These are phyloP conservation scores for Patella ulyssiponensis DNA, from an alignment of 2,888 invertebrate species.

Conservation along the genomic window DNA sequence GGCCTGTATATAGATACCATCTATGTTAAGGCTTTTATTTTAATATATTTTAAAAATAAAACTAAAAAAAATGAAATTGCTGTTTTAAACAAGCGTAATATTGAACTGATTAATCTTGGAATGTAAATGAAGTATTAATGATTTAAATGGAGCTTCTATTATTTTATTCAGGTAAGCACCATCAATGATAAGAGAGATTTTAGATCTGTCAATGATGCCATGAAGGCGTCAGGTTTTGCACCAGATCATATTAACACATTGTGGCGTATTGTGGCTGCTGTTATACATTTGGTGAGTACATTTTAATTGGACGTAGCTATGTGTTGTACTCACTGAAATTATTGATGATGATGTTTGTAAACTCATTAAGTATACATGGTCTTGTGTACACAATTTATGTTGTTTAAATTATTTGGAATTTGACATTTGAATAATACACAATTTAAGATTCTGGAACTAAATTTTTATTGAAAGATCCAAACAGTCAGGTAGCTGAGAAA, in stretches of 20 bases:
- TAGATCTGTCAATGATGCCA: constrained; percentile 85
- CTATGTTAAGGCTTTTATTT: too few species aligned
- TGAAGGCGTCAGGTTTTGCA: constrained; percentile 87
- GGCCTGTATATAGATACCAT: too few species aligned
- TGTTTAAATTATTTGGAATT: neutral
- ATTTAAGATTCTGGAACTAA: too few species aligned
- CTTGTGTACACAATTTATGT: neutral
- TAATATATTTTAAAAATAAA: too few species aligned
- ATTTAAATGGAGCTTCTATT: too few species aligned
- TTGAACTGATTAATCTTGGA: too few species aligned
- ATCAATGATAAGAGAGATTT: constrained; percentile 88
- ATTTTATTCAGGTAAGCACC: constrained; percentile 72
- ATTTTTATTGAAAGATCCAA: too few species aligned
- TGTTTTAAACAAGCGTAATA: too few species aligned
- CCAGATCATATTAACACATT: constrained; percentile 84
- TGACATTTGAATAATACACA: neutral
- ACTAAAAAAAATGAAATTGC: too few species aligned
- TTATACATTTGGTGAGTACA: constrained; percentile 85
- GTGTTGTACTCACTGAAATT: neutral
- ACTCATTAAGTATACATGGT: too few species aligned
- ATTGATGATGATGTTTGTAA: neutral
- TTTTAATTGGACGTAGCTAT: neutral
- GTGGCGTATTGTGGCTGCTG: constrained; percentile 92
- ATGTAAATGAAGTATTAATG: too few species aligned
- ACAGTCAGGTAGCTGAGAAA: too few species aligned